Percentiles rank a stretch among this genome's conserved stretches.
Evolutionary conservation across 1,140 invertebrate species (phyloP).

Genomic region (Habropoda laboriosa): DNA sequence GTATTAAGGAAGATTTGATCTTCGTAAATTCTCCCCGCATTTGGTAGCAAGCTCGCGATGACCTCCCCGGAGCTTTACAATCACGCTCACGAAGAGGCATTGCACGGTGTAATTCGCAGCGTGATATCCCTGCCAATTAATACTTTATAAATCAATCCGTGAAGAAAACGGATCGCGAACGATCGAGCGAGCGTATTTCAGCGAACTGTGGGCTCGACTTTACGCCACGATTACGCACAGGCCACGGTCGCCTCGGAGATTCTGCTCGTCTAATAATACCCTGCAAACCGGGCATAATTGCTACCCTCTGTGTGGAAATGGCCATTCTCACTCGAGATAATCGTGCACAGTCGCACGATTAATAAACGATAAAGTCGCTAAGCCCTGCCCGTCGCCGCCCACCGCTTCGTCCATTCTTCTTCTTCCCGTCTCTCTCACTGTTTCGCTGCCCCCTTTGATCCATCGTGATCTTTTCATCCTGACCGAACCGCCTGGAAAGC

Average conservation of each 20-base stretch:
- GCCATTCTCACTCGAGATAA: slow-evolving; percentile 75
- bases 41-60: too few species aligned
- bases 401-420: slow-evolving; percentile 21
- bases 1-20: too few species aligned
- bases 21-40: too few species aligned
- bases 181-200: background rate
- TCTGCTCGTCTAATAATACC: slow-evolving; percentile 72
- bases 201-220: slow-evolving; percentile 30
- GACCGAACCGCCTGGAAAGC: background rate
- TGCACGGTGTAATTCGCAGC: background rate
- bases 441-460: background rate
- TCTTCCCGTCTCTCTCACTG: too few species aligned
- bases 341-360: slow-evolving; percentile 75
- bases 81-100: background rate
- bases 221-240: slow-evolving; percentile 70
- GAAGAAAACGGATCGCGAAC: background rate
- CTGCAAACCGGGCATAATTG: slow-evolving; percentile 72
- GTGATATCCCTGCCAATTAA: slow-evolving; percentile 62
- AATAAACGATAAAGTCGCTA: slow-evolving; percentile 72
- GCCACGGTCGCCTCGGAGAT: slow-evolving; percentile 52
- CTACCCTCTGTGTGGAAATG: slow-evolving; percentile 73
- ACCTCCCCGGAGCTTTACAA: slow-evolving; percentile 42
- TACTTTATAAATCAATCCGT: slow-evolving; percentile 75
- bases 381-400: slow-evolving; percentile 40
- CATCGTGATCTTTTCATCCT: slow-evolving; percentile 8